Conservation (phyloP, 2,113 vertebrate genomes). For the Elachura formosa region DNA sequence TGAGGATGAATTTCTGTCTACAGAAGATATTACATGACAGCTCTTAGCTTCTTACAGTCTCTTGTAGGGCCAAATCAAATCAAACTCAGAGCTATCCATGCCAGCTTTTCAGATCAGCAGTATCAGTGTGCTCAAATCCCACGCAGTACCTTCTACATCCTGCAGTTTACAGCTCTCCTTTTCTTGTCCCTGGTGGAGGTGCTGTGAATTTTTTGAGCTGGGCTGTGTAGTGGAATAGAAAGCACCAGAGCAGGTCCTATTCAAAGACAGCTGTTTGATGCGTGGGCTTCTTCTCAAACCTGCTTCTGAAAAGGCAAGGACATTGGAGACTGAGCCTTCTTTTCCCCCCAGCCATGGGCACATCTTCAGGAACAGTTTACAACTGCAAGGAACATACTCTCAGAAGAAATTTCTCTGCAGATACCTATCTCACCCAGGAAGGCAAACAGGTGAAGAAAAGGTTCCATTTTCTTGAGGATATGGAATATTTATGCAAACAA, state of each 20-base stretch:
- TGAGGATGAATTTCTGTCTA: background rate
- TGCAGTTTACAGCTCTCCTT: background rate
- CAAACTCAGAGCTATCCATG: background rate
- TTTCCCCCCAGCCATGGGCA: background rate
- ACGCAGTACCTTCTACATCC: conserved; percentile 24
- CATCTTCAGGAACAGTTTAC: background rate
- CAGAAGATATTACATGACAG: background rate
- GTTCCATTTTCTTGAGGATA: background rate
- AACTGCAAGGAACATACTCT: background rate
- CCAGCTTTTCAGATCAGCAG: conserved; percentile 2
- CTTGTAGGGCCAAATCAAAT: background rate
- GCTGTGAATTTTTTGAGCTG: conserved; percentile 75
- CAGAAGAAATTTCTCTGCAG: background rate
- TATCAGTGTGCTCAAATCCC: background rate
- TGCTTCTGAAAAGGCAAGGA: conserved; percentile 51
- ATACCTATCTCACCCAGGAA: background rate
- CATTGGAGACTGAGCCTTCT: background rate
- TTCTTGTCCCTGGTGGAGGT: conserved; percentile 46
- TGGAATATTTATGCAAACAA: background rate
- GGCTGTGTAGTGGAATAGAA: conserved; percentile 78
- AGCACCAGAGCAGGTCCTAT: conserved; percentile 73
- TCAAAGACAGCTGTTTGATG: conserved; percentile 77
- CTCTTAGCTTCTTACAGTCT: background rate
- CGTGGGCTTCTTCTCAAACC: conserved; percentile 87
- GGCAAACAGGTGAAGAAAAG: background rate